phyloP scores from a whole-genome alignment of 2,797 vertebrate species.

The Mus caroli region DNA sequence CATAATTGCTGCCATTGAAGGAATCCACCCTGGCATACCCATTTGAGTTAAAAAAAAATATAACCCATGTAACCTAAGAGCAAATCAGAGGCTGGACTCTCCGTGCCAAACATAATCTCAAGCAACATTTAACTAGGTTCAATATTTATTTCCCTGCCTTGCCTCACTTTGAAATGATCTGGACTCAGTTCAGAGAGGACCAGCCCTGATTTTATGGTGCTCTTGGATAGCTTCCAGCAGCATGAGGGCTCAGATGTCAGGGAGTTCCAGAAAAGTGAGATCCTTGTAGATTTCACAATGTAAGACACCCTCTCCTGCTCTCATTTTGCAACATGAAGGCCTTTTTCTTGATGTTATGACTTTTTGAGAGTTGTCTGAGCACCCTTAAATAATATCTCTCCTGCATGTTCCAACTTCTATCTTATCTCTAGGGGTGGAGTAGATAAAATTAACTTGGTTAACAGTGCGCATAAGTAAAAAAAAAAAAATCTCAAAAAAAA shows the following conservation, averaged over 20 bases:
- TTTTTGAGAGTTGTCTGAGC: constrained; percentile 51
- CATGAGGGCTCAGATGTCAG: constrained; percentile 78
- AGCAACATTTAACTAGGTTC: constrained; percentile 86
- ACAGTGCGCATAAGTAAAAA: neutral
- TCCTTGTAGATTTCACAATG: constrained; percentile 80
- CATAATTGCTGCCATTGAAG: constrained; percentile 83
- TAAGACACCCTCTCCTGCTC: constrained; percentile 64
- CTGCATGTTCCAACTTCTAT: neutral
- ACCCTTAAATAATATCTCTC: neutral
- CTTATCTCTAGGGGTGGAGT: neutral
- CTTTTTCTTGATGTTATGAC: constrained; percentile 57
- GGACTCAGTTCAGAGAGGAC: constrained; percentile 80
- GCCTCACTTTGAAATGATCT: constrained; percentile 86
- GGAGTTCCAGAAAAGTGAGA: constrained; percentile 82
- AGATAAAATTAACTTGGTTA: constrained; percentile 41
- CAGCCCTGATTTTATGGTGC: constrained; percentile 82
- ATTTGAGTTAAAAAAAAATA: constrained; percentile 83
- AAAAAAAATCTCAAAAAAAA: constrained; percentile 21
- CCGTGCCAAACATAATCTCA: constrained; percentile 86
- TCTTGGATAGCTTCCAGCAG: constrained; percentile 80
- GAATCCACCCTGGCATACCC: constrained; percentile 79
- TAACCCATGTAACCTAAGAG: constrained; percentile 83
- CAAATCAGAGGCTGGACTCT: constrained; percentile 84
- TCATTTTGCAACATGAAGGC: constrained; percentile 68
- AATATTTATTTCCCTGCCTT: constrained; percentile 85